Conservation (phyloP, 1,140 invertebrate genomes). For the Tetramorium parvispinum region DNA sequence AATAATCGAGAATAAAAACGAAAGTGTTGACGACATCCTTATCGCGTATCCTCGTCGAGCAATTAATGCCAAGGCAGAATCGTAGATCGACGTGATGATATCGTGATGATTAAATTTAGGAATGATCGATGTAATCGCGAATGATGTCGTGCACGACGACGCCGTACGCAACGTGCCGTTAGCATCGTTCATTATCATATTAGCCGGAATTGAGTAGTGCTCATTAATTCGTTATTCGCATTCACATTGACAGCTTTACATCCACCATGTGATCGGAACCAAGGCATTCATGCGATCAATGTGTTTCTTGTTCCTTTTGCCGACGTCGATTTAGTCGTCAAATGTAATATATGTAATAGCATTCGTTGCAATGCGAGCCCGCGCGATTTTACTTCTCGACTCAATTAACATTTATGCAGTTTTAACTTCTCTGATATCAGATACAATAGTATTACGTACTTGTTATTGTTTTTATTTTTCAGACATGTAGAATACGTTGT, state of each 20-base stretch:
- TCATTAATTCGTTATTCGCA: conserved; percentile 20
- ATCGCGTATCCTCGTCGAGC: neutral
- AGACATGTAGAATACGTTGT: neutral
- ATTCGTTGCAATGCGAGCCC: neutral
- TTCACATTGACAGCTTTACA: conserved; percentile 7
- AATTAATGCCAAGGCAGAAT: conserved; percentile 6
- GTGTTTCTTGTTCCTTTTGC: neutral
- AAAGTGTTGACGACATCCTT: neutral
- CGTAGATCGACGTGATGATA: neutral
- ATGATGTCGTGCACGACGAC: neutral
- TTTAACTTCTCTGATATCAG: neutral
- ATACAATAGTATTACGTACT: neutral
- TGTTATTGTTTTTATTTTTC: neutral
- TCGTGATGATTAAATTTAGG: conserved; percentile 37
- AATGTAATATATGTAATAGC: neutral
- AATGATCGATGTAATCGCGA: conserved; percentile 22
- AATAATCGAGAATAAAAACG: neutral
- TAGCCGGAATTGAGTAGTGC: conserved; percentile 3
- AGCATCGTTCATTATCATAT: conserved; percentile 29
- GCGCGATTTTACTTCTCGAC: neutral
- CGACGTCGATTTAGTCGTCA: neutral
- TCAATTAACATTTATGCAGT: neutral
- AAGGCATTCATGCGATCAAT: neutral
- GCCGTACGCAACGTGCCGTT: neutral
- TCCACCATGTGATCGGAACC: neutral